Conservation (phyloP, 2,888 invertebrate species). For the Ornithoptera alexandrae region DNA sequence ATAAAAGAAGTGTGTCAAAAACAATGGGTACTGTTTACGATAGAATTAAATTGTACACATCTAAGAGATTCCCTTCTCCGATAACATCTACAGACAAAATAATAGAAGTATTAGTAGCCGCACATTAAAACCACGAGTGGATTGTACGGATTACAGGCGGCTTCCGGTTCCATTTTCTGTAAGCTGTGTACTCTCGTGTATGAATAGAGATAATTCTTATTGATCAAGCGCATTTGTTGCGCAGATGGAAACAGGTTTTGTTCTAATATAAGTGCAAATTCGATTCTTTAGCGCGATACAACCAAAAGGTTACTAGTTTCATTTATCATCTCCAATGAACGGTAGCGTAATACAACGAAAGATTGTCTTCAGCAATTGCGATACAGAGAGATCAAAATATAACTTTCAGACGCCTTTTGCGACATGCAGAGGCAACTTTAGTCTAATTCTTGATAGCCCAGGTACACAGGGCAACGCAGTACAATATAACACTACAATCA, state of each 20-base stretch:
- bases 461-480: too few species aligned
- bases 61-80: conserved; percentile 8
- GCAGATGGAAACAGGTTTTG: background rate
- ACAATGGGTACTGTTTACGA: background rate
- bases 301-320: background rate
- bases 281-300: background rate
- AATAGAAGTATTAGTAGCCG: conserved; percentile 15
- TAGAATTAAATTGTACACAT: background rate
- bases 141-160: conserved; percentile 17
- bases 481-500: too few species aligned
- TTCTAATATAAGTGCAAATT: background rate
- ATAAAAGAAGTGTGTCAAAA: background rate
- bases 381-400: too few species aligned
- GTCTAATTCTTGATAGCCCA: too few species aligned
- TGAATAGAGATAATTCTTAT: conserved; percentile 1
- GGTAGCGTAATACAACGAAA: background rate
- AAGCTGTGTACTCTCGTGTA: conserved; percentile 1
- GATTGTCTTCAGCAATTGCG: too few species aligned
- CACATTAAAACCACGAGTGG: conserved; percentile 15
- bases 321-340: background rate
- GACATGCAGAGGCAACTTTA: too few species aligned
- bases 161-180: conserved; percentile 7
- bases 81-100: conserved; percentile 1
- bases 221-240: background rate
- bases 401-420: too few species aligned